These are phyloP conservation scores for Merops nubicus DNA, from an alignment of 2,113 vertebrate species.

Conservation along the genomic window DNA sequence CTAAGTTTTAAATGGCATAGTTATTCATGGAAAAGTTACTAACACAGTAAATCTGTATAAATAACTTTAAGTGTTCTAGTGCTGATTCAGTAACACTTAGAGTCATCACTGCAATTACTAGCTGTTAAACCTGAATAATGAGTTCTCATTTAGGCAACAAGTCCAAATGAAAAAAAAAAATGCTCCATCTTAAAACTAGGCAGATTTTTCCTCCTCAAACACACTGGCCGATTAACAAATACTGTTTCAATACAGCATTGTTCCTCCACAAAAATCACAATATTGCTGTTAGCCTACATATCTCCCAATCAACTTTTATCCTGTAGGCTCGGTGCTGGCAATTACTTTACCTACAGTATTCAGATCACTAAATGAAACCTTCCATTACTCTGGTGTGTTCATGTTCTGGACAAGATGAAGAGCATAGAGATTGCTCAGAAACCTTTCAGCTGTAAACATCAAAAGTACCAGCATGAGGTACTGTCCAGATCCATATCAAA, in stretches of 20 bases:
- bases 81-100: constrained; percentile 49
- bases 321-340: background rate
- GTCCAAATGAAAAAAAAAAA: constrained; percentile 7
- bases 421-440: background rate
- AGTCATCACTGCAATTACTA: constrained; percentile 29
- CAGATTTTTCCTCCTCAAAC: background rate
- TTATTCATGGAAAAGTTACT: constrained; percentile 56
- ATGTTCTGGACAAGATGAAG: background rate
- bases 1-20: constrained; percentile 19
- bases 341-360: constrained; percentile 1
- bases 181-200: background rate
- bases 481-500: background rate
- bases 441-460: background rate
- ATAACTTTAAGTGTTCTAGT: constrained; percentile 49
- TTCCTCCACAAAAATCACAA: background rate
- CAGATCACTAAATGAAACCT: background rate
- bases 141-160: background rate
- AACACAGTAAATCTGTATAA: constrained; percentile 57
- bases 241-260: background rate
- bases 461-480: background rate
- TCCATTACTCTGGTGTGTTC: constrained; percentile 36
- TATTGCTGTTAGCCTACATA: background rate
- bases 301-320: background rate
- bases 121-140: constrained; percentile 49
- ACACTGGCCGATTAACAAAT: background rate